A percentile compares a stretch with the other conserved stretches of the same genome.
Conservation (phyloP, 2,113 vertebrate genomes). For the Sylvilagus bachmani region DNA sequence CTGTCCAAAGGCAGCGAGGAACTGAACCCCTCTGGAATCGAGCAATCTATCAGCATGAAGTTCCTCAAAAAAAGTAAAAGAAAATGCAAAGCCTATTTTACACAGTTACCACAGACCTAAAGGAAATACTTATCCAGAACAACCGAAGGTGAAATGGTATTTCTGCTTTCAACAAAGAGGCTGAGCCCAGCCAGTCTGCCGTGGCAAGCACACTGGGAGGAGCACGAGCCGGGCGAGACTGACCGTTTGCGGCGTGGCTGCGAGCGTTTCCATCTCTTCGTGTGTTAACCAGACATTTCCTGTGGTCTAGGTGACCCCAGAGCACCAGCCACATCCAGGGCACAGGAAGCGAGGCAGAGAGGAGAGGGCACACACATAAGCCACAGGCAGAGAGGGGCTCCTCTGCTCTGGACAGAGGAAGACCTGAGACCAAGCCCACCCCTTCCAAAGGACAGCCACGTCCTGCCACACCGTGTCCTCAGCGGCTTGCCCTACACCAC, state of each 20-base stretch:
- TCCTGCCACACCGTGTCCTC: accelerated
- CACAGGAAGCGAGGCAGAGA: constrained; percentile 89
- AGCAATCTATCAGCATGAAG: neutral
- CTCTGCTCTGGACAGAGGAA: too few species aligned
- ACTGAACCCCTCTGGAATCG: neutral
- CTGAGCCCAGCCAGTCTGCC: constrained; percentile 48
- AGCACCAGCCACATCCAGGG: constrained; percentile 90
- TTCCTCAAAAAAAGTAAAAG: neutral
- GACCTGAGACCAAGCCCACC: constrained; percentile 81
- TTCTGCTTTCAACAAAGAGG: constrained; percentile 47
- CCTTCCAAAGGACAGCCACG: accelerated
- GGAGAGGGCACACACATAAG: constrained; percentile 90
- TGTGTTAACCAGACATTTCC: constrained; percentile 99
- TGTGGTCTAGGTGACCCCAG: constrained; percentile 94
- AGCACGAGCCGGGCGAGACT: constrained; percentile 88
- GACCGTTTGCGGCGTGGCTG: constrained; percentile 97
- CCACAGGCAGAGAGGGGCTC: constrained; percentile 81
- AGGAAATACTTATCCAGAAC: constrained; percentile 52
- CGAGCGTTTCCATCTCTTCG: constrained; percentile 99
- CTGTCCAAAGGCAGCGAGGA: neutral
- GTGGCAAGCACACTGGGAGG: constrained; percentile 69
- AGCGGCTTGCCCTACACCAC: accelerated
- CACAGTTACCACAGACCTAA: constrained; percentile 63
- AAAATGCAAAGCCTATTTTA: neutral
- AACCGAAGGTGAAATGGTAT: neutral